These are phyloP conservation scores for Carassius gibelio DNA, from an alignment of 2,113 vertebrate genomes.

Conservation along the genomic window DNA sequence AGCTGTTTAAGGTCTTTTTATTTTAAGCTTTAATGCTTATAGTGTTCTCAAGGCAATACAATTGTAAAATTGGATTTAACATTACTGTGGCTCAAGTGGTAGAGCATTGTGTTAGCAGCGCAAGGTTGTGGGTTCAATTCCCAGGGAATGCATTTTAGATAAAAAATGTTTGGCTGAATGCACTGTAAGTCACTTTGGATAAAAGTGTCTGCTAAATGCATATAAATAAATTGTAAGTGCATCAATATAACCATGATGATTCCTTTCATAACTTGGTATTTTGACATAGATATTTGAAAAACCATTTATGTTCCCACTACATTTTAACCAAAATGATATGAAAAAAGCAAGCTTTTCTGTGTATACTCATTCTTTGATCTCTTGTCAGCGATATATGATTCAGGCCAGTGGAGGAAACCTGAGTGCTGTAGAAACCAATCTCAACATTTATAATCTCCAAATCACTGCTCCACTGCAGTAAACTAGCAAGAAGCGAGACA, in stretches of 20 bases:
- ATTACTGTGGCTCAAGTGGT: no score
- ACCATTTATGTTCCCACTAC: not conserved
- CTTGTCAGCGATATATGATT: not conserved
- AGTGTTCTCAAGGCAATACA: not conserved
- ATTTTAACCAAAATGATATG: not conserved
- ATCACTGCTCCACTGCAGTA: not conserved
- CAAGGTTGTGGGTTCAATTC: no score
- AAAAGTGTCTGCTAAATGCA: no score
- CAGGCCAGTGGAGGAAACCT: not conserved
- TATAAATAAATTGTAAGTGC: no score
- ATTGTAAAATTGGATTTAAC: not conserved
- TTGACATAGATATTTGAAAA: not conserved
- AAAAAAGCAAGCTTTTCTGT: not conserved
- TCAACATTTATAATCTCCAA: not conserved
- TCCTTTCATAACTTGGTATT: not conserved
- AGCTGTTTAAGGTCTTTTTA: not conserved
- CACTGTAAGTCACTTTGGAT: no score
- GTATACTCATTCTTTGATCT: not conserved
- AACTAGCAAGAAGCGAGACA: not conserved
- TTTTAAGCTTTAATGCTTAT: not conserved
- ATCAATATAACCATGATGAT: not conserved
- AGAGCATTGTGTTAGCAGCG: no score
- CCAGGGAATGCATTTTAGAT: no score
- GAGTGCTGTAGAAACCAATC: not conserved
- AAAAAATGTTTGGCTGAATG: no score